These are phyloP conservation scores for Gymnoscopelus microlampas DNA, from an alignment of 2,797 vertebrate genomes.

Conservation along the genomic window DNA sequence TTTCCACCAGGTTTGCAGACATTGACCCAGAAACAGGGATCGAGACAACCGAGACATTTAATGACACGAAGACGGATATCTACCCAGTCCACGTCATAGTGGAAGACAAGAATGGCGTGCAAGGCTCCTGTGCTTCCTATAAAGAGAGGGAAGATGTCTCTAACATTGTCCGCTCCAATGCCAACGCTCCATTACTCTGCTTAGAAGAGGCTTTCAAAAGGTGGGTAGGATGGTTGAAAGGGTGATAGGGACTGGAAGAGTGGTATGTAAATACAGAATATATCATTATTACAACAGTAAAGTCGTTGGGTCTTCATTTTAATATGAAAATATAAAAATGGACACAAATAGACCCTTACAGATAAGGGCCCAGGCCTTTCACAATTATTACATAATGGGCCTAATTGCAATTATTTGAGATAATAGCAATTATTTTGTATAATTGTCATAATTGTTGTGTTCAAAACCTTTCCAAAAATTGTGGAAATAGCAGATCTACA, in stretches of 20 bases:
- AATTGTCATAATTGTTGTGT: too few species aligned
- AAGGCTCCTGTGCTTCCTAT: slow-evolving; percentile 91
- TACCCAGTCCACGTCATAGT: slow-evolving; percentile 88
- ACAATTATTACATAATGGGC: too few species aligned
- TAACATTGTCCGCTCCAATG: slow-evolving; percentile 78
- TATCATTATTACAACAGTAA: neutral
- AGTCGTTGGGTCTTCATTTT: too few species aligned
- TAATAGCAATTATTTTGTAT: too few species aligned
- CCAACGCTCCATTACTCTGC: slow-evolving; percentile 70
- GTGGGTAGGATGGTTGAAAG: slow-evolving; percentile 66
- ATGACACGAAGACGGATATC: slow-evolving; percentile 73
- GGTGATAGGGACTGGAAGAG: neutral
- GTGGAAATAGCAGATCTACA: too few species aligned
- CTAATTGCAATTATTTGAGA: too few species aligned
- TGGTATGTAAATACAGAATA: neutral
- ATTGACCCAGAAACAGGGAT: slow-evolving; percentile 86
- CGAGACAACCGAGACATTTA: slow-evolving; percentile 66
- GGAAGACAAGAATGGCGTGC: slow-evolving; percentile 87
- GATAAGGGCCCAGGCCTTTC: too few species aligned
- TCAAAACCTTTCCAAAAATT: too few species aligned
- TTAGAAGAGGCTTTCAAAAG: slow-evolving; percentile 83
- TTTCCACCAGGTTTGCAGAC: slow-evolving; percentile 67
- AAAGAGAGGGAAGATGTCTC: slow-evolving; percentile 86
- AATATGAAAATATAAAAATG: too few species aligned
- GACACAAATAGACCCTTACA: too few species aligned